phyloP scores from a whole-genome alignment of 2,797 vertebrate genomes.

The Tympanoctomys barrerae region DNA sequence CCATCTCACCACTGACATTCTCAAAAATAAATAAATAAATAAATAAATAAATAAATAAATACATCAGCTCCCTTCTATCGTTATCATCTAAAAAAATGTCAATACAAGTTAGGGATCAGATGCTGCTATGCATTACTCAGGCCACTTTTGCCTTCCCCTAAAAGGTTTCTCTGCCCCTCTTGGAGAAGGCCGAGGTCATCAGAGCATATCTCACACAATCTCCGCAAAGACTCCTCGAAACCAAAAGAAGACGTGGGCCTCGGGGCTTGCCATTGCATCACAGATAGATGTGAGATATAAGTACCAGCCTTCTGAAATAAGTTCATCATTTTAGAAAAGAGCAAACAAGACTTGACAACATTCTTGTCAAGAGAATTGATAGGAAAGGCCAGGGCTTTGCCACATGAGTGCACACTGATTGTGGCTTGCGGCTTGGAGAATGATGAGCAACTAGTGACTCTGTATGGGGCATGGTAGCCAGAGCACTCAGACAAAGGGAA shows the following conservation, averaged over 20 bases:
- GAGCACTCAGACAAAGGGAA: constrained; percentile 65
- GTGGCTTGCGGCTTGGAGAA: constrained; percentile 77
- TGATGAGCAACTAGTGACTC: constrained; percentile 71
- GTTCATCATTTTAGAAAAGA: constrained; percentile 77
- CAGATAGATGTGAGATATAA: constrained; percentile 78
- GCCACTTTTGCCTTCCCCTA: not conserved
- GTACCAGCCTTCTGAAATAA: constrained; percentile 82
- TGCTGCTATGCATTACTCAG: not conserved
- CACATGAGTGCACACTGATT: constrained; percentile 79
- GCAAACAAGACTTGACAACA: constrained; percentile 83
- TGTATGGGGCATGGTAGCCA: constrained; percentile 58
- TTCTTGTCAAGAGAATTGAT: constrained; percentile 84
- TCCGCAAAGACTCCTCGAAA: constrained; percentile 55
- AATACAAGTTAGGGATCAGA: constrained; percentile 2
- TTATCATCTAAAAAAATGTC: not conserved
- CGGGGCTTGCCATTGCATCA: constrained; percentile 48
- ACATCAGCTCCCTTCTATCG: not conserved
- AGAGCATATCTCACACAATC: not conserved
- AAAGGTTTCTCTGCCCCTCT: not conserved
- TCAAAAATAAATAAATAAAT: not conserved
- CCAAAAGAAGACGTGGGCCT: constrained; percentile 65
- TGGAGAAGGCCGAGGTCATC: not conserved
- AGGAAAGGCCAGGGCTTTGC: constrained; percentile 83
- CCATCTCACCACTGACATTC: not conserved
- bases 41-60: not conserved